phyloP scores from a whole-genome alignment of 2,888 invertebrate species.

The Sphaerophoria taeniata region DNA sequence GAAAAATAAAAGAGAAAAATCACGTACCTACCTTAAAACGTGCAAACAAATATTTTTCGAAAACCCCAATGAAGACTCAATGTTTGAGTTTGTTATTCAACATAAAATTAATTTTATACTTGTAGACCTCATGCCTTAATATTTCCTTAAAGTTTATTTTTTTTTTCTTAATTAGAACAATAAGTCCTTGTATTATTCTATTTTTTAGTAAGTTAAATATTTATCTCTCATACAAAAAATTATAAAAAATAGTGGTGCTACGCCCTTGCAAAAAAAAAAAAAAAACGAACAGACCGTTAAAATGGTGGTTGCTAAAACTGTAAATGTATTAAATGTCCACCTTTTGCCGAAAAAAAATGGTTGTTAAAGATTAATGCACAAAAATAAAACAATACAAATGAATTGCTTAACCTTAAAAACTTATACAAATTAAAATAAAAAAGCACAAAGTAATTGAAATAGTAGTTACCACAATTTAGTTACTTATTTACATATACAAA shows the following conservation, averaged over 20 bases:
- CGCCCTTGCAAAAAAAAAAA: constrained; percentile 45
- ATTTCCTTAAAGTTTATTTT: constrained; percentile 15
- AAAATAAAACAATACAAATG: constrained; percentile 43
- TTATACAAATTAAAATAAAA: not conserved
- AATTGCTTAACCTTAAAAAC: constrained; percentile 26
- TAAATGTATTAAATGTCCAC: constrained; percentile 42
- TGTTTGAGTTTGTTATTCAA: constrained; percentile 49
- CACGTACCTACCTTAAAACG: constrained; percentile 28
- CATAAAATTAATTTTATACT: constrained; percentile 57
- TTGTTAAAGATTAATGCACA: constrained; percentile 58
- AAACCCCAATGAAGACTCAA: constrained; percentile 63
- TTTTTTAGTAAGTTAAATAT: constrained; percentile 50
- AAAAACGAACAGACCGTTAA: constrained; percentile 24
- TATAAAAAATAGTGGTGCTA: constrained; percentile 64
- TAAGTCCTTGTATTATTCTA: constrained; percentile 70
- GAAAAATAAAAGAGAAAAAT: constrained; percentile 20
- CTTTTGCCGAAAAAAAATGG: constrained; percentile 52
- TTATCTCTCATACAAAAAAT: constrained; percentile 40
- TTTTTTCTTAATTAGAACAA: constrained; percentile 34
- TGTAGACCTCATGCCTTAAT: constrained; percentile 44
- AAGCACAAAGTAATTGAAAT: too few species aligned
- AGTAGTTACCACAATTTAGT: too few species aligned
- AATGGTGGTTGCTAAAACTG: constrained; percentile 48
- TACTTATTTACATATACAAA: too few species aligned
- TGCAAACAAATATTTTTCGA: constrained; percentile 33